These are phyloP conservation scores for Sceliomorpha sp. DNA, from an alignment of 2,888 invertebrate species.

Conservation along the genomic window DNA sequence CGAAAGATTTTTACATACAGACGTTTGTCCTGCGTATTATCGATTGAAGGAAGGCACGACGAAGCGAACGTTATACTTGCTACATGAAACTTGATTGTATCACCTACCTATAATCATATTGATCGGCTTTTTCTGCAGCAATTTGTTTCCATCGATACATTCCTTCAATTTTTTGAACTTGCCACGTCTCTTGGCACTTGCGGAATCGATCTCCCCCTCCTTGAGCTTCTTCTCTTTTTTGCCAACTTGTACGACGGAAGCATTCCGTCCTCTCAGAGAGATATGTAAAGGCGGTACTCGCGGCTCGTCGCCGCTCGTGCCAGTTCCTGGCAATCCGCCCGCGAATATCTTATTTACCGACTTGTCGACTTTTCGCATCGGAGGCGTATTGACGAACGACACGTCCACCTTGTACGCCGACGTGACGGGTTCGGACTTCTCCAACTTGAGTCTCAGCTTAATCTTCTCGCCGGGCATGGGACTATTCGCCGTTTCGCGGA, in stretches of 20 bases:
- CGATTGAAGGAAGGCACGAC: too few species aligned
- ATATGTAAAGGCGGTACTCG: slow-evolving; percentile 94
- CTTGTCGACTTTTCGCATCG: slow-evolving; percentile 79
- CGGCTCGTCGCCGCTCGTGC: slow-evolving; percentile 83
- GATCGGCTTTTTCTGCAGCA: slow-evolving; percentile 76
- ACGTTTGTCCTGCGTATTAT: too few species aligned
- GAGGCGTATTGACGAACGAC: slow-evolving; percentile 85
- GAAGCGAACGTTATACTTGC: too few species aligned
- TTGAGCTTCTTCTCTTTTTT: slow-evolving; percentile 85
- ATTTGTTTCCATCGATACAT: slow-evolving; percentile 72
- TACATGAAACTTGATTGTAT: neutral
- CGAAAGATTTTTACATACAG: too few species aligned
- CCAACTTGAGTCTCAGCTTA: slow-evolving; percentile 90
- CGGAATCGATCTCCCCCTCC: slow-evolving; percentile 78
- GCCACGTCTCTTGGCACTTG: slow-evolving; percentile 74
- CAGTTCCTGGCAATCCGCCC: slow-evolving; percentile 71
- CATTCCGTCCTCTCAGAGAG: slow-evolving; percentile 90
- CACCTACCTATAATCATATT: slow-evolving; percentile 71
- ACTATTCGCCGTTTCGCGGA: slow-evolving; percentile 76
- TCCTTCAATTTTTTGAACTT: slow-evolving; percentile 83
- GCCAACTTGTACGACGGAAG: slow-evolving; percentile 90
- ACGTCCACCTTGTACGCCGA: slow-evolving; percentile 91
- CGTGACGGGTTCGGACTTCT: slow-evolving; percentile 90
- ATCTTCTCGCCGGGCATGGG: slow-evolving; percentile 86
- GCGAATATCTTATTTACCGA: slow-evolving; percentile 80